Evolutionary conservation across 2,113 vertebrate species (phyloP), one percentile per base, ranked within the genome.

Genomic region (Piprites chloris): DNA sequence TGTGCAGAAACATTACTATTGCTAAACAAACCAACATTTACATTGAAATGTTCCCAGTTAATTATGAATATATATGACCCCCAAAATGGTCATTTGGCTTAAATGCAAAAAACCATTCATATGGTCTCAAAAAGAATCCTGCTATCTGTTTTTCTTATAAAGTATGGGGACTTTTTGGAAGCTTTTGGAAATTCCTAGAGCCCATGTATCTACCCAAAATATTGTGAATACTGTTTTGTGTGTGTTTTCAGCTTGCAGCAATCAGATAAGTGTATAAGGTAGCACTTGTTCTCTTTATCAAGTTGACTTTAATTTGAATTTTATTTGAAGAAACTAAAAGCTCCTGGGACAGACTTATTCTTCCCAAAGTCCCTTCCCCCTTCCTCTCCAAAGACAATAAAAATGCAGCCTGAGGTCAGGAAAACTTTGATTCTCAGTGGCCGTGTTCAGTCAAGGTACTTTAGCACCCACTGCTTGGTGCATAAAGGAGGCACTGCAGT

Each of bases 41-140:
- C 49, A 67, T 61, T 97, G 83, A 96, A 97, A 95, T 79, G 23
- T 88, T 97, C 78, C 37, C 83, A 95, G 93, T 95, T 81, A 85
- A 86, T 96, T 93, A 96, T 93, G 59, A 95, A 96, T 95, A 96
- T 92, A 87, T 93, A 96, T 95, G 75, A 72, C 12, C 27, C 22
- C 26, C 71, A 97, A 95, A 95, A 85, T 85, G 42, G 85, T 91
- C 37, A 95, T 89, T 96, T 97, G 78, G 42, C 26, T 94, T 94
- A 86, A 76, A 76, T 91, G 46, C 4, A 91, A 93, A 90, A 52
- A 42, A 75, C 52, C 30, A 85, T 35, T 88, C 71, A 11, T 79
- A 8, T 90, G 42, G 28, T 74, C 21, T 33, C 61, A 59, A 92
- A 95, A 83, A 86, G 33, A 93, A 76, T 44, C 30, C n/a, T 77